Base-by-base conservation (phyloP, 64 coral and sea anemone species). In the Montipora efflorescens region DNA sequence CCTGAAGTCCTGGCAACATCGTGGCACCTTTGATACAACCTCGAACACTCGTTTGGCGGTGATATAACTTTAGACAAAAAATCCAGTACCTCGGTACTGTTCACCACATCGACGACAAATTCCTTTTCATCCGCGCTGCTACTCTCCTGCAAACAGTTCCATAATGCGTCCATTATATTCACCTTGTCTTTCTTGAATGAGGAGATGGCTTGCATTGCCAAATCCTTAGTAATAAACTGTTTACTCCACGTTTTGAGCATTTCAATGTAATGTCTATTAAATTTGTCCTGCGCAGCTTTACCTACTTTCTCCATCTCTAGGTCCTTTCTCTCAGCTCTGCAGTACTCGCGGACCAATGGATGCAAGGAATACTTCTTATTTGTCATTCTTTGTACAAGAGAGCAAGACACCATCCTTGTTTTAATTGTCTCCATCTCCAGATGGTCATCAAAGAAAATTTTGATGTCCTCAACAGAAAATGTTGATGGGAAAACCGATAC, bases 21-120 rank as follows among this genome's bases (percentile, higher is more conserved):
- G 36, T 36, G 44, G 80, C 80, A 83, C 28, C 16, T 66, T 59
- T 47, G 12, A 36, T 83, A 83, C 23, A 83, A 59, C 15, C 15
- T 7, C 3, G 28, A 5, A 66, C 80, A 83, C 58, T 66, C 23
- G 15, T 10, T 6, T 21, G 80, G 80, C 0, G 80, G 80, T 12
- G 80, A 45, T 83, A 83, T 15, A 47, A 83, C 80, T 83, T 67
- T 83, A 7, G 80, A 52, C 58, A 83, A 62, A 14, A 83, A 83
- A 83, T 67, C 59, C 1, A 83, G 21, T 5, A 83, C 80, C 58
- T 67, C 59, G 6, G 58, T 83, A 14, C 57, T 47, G 57, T 83
- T 83, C 2, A 15, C 80, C 10, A 67, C 58, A 66, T 83, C 80
- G 45, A 83, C 16, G 53, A 11, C 53, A 57, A 6, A 11, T 6